These are phyloP conservation scores for Emmelina monodactyla DNA, from an alignment of 2,888 invertebrate species.

Conservation along the genomic window DNA sequence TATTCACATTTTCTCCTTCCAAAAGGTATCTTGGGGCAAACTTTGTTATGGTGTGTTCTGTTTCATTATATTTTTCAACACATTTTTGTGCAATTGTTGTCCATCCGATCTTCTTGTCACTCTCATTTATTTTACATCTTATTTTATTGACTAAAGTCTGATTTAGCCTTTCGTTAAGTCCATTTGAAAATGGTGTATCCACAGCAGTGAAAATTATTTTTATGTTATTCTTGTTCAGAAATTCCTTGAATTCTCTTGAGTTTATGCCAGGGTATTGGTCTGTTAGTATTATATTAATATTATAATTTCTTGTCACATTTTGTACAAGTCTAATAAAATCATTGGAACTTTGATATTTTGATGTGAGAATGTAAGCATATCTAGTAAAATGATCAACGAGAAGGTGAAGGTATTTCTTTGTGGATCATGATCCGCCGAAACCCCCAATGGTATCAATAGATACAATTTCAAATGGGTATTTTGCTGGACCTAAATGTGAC, in stretches of 20 bases:
- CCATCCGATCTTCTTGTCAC: slow-evolving; percentile 15
- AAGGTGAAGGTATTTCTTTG: slow-evolving; percentile 20
- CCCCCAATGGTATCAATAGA: slow-evolving; percentile 19
- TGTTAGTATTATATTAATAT: too few species aligned
- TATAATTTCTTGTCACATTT: slow-evolving; percentile 11
- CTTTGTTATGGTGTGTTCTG: slow-evolving; percentile 21
- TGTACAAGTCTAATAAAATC: slow-evolving; percentile 18
- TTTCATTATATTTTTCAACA: slow-evolving; percentile 22
- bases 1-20: slow-evolving; percentile 17
- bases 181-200: slow-evolving; percentile 18
- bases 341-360: slow-evolving; percentile 16
- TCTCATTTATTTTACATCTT: slow-evolving; percentile 21
- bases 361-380: slow-evolving; percentile 18
- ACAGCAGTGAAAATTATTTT: slow-evolving; percentile 22
- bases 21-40: slow-evolving; percentile 21
- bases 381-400: slow-evolving; percentile 10
- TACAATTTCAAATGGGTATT: slow-evolving; percentile 16
- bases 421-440: slow-evolving; percentile 19
- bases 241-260: slow-evolving; percentile 12
- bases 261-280: slow-evolving; percentile 17
- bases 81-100: slow-evolving; percentile 19
- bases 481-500: slow-evolving; percentile 18
- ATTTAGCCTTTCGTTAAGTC: slow-evolving; percentile 19
- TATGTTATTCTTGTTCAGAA: slow-evolving; percentile 14
- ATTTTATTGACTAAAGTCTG: slow-evolving; percentile 23